Conservation (phyloP, 1,140 invertebrate genomes). For the Tenebrio molitor region DNA sequence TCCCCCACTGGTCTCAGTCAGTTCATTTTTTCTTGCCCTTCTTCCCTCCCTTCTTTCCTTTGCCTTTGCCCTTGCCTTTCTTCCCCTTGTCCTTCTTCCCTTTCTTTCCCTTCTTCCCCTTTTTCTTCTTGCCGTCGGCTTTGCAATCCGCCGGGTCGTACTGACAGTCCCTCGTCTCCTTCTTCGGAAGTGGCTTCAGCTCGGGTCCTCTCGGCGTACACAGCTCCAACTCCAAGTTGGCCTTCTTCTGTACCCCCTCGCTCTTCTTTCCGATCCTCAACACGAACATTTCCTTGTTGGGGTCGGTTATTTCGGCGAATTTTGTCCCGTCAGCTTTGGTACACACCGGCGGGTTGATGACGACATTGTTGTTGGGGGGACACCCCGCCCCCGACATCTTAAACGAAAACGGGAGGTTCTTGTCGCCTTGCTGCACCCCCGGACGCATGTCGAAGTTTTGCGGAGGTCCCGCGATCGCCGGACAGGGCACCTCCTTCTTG, state of each 20-base stretch:
- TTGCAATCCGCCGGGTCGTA: conserved; percentile 60
- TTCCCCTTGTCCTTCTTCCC: conserved; percentile 60
- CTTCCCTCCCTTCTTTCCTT: conserved; percentile 20
- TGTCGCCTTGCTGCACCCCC: conserved; percentile 50
- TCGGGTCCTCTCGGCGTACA: conserved; percentile 64
- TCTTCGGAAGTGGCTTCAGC: conserved; percentile 63
- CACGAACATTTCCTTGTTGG: conserved; percentile 65
- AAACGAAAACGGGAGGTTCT: conserved; percentile 59
- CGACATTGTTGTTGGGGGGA: conserved; percentile 55
- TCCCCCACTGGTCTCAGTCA: no score
- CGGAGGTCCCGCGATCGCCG: not conserved
- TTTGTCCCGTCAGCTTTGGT: conserved; percentile 60
- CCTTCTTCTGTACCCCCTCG: conserved; percentile 63
- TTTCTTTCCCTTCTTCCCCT: conserved; percentile 54
- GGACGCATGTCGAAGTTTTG: conserved; percentile 53
- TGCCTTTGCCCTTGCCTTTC: conserved; percentile 44
- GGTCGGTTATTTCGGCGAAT: conserved; percentile 64
- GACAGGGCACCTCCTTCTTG: conserved; percentile 21
- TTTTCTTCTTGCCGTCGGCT: conserved; percentile 51
- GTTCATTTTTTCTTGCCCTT: no score
- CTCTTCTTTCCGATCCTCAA: conserved; percentile 63
- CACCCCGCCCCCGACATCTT: conserved; percentile 58
- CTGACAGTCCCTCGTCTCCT: conserved; percentile 64
- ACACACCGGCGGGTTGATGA: conserved; percentile 59
- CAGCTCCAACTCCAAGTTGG: conserved; percentile 65